Conservation (phyloP, 2,888 invertebrate species). For the Cryptus armator region DNA sequence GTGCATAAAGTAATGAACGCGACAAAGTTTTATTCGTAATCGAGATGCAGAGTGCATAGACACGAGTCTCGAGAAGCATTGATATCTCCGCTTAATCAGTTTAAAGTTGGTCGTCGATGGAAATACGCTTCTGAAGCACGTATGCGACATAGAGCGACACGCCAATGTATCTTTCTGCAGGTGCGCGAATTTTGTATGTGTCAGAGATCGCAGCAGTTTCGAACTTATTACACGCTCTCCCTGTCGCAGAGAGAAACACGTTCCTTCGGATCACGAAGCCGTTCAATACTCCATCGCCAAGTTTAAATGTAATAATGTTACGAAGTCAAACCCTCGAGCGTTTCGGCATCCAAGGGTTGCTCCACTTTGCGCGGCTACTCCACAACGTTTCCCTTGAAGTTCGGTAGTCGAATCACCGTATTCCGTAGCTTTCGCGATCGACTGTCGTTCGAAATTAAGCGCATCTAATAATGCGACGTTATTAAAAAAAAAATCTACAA, state of each 20-base stretch:
- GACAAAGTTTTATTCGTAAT: neutral
- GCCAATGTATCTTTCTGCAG: conserved; percentile 29
- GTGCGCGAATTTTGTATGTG: conserved; percentile 34
- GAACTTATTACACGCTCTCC: conserved; percentile 53
- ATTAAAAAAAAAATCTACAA: no score
- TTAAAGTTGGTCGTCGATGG: conserved; percentile 7
- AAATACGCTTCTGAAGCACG: neutral
- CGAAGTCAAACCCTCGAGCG: conserved; percentile 61
- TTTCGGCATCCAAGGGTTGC: conserved; percentile 51
- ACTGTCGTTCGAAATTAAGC: conserved; percentile 5
- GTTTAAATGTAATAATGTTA: conserved; percentile 64
- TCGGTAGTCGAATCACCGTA: conserved; percentile 37
- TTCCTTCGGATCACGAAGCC: conserved; percentile 46
- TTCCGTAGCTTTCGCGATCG: conserved; percentile 53
- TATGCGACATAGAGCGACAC: no score
- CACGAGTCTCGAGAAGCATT: conserved; percentile 1
- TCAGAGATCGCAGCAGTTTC: conserved; percentile 51
- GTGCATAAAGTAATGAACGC: neutral
- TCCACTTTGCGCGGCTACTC: conserved; percentile 30
- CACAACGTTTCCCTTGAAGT: conserved; percentile 54
- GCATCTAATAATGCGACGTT: conserved; percentile 17
- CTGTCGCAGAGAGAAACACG: conserved; percentile 52
- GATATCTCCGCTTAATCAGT: conserved; percentile 4
- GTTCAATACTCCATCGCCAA: conserved; percentile 52
- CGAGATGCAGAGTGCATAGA: neutral